Base-by-base conservation (phyloP, 2,888 invertebrate species). In the Patella caerulea region DNA sequence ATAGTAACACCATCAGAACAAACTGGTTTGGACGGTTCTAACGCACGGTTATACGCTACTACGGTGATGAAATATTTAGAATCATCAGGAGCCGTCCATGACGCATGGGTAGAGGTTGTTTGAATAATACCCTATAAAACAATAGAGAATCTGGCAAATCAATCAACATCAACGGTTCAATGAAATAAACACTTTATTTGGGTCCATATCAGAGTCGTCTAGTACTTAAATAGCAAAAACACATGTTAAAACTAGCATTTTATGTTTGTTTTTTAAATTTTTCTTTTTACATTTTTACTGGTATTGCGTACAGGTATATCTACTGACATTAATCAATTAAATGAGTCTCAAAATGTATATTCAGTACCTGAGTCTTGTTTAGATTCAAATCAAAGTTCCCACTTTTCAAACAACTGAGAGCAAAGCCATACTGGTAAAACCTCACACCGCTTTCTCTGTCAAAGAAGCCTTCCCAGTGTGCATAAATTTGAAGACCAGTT, bases 391-490 rank as follows among this genome's bases (percentile, higher is more conserved):
- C 73, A 24, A 73, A 73, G 45, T 19, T 2, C 15, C 59, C 74
- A 12, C 74, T 76, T 2, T 73, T 65, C 11, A 84, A 53, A 76
- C 86, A 86, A 12, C 52, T n/a, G 12, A 73, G 76, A 11, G 73
- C 75, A 72, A 84, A 85, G 11, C 78, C 82, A 76, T 85, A 87
- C 73, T 83, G 81, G 65, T 88, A 88, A 72, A 84, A 85, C 73
- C 75, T 76, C 11, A 88, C 81, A 11, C 85, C 85, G 76, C 86
- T 86, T 77, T 87, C 88, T 72, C 82, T 80, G 78, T 88, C 88
- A 78, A 88, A 87, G 78, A 87, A 88, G 0, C 85, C 88, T 69
- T 81, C 81, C 88, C 88, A 88, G 75, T 87, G 78, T 1, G 83
- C 85, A 45, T 79, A 72, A 4, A 87, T 71, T 17, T 56, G 72